A percentile compares a stretch with the other conserved stretches of the same genome.
phyloP scores from a whole-genome alignment of 2,113 vertebrate genomes.

The rat (Rattus norvegicus) region DNA sequence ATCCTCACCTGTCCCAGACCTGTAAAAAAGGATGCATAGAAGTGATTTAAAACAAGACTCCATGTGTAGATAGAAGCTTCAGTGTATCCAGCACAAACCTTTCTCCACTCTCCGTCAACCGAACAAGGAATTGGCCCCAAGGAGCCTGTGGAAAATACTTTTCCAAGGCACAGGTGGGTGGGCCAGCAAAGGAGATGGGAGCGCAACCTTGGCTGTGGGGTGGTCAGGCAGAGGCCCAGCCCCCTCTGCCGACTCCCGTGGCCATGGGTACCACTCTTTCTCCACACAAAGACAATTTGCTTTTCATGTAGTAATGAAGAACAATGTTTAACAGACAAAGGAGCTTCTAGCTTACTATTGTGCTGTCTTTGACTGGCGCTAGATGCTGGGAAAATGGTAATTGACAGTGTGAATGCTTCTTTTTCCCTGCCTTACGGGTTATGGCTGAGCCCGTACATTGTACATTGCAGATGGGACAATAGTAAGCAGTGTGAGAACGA shows the following conservation, averaged over 20 bases:
- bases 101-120: slow-evolving; percentile 12
- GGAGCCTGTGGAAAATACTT: slow-evolving; percentile 15
- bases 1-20: slow-evolving; percentile 61
- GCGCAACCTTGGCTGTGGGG: slow-evolving; percentile 61
- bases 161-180: slow-evolving; percentile 40
- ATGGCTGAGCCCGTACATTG: slow-evolving; percentile 83
- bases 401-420: slow-evolving; percentile 89
- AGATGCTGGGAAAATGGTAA: slow-evolving; percentile 90
- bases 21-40: not conserved
- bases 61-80: slow-evolving; percentile 9
- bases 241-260: slow-evolving; percentile 72
- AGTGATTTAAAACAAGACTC: not conserved
- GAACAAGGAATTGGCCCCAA: slow-evolving; percentile 21
- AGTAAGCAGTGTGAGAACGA: slow-evolving; percentile 82
- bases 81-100: slow-evolving; percentile 17
- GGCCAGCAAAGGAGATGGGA: slow-evolving; percentile 60
- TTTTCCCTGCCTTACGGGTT: slow-evolving; percentile 79
- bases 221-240: slow-evolving; percentile 72
- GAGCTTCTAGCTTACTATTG: slow-evolving; percentile 88
- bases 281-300: slow-evolving; percentile 85
- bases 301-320: slow-evolving; percentile 88
- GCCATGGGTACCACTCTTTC: slow-evolving; percentile 81
- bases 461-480: slow-evolving; percentile 83
- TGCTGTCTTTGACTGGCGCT: slow-evolving; percentile 85
- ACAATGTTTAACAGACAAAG: slow-evolving; percentile 89